Evolutionary conservation across 2,797 vertebrate species (phyloP), one percentile per base, ranked within the genome.

Genomic region (Tragopan temminckii): DNA sequence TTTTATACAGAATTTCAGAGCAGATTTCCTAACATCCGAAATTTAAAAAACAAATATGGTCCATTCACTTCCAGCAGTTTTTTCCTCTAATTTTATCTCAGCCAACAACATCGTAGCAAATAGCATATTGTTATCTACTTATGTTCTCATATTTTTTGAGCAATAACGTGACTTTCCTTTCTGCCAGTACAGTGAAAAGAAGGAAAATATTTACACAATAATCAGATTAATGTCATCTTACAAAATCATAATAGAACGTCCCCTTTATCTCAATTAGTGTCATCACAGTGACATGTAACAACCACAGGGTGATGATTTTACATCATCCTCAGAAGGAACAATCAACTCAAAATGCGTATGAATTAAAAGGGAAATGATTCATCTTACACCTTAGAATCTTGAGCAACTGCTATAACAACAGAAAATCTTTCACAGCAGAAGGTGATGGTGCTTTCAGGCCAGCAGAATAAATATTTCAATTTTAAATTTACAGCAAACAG

Each of bases 401-500:
- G 38, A 85, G 23, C 55, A 85, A 87, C 33, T 63, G 57, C 85
- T 93, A 35, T 46, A 90, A 31, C 31, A 70, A 36, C 50, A 90
- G 57, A 74, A 92, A 80, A 87, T 38, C 25, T 70, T 53, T 74
- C 25, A 53, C 33, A 53, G 43, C 31, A 33, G 52, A 92, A 82
- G 27, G 70, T 29, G 18, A 4, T 74, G 59, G 6, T 76, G 50
- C n/a, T 92, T 87, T 84, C 61, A 57, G 57, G 31, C 7, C 45
- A 66, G 33, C 33, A 33, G 68, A 92, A 82, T 74, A 71, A 77
- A 40, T 74, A 58, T 57, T 89, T 93, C 70, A 52, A 16, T 71
- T 94, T 90, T 48, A 84, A 79, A 80, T 89, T 87, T 61, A 89
- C 86, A 80, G 61, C 63, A 53, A 53, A 53, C 27, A 31, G 27